phyloP scores from a whole-genome alignment of 2,888 invertebrate species.

The Caenorhabditis virilis region DNA sequence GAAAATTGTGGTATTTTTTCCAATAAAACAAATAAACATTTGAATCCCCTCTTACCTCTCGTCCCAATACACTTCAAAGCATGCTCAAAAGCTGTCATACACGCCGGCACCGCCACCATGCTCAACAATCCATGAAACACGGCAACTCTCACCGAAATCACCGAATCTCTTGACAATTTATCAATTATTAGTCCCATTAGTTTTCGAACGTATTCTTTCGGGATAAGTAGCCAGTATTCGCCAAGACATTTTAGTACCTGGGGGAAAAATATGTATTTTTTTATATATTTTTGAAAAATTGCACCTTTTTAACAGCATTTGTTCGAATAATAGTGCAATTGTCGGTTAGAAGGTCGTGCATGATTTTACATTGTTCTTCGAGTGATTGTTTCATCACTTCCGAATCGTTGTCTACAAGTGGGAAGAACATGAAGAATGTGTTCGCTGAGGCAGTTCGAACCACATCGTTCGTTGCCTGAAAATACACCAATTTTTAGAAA shows the following conservation, averaged over 20 bases:
- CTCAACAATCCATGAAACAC: slow-evolving; percentile 18
- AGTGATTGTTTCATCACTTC: slow-evolving; percentile 11
- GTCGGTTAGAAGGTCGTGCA: slow-evolving; percentile 17
- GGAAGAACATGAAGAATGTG: slow-evolving; percentile 34
- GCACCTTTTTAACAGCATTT: slow-evolving; percentile 11
- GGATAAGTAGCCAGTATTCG: slow-evolving; percentile 26
- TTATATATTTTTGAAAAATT: no score
- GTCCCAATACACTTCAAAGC: slow-evolving; percentile 15
- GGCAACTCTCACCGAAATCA: slow-evolving; percentile 18
- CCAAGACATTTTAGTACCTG: slow-evolving; percentile 13
- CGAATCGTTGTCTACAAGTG: slow-evolving; percentile 17
- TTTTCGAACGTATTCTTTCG: slow-evolving; percentile 13
- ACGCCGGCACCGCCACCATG: slow-evolving; percentile 11
- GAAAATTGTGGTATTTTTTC: no score
- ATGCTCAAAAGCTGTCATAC: slow-evolving; percentile 25
- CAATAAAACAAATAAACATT: not conserved
- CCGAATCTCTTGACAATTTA: slow-evolving; percentile 17
- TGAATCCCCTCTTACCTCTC: not conserved
- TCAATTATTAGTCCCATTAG: slow-evolving; percentile 16
- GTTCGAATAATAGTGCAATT: slow-evolving; percentile 15
- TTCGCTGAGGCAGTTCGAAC: slow-evolving; percentile 18
- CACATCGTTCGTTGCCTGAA: slow-evolving; percentile 19
- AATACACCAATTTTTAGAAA: not conserved
- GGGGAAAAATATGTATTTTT: no score
- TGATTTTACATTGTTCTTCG: slow-evolving; percentile 15